These are phyloP conservation scores for Diadromus collaris DNA, from an alignment of 2,888 invertebrate species.

Conservation along the genomic window DNA sequence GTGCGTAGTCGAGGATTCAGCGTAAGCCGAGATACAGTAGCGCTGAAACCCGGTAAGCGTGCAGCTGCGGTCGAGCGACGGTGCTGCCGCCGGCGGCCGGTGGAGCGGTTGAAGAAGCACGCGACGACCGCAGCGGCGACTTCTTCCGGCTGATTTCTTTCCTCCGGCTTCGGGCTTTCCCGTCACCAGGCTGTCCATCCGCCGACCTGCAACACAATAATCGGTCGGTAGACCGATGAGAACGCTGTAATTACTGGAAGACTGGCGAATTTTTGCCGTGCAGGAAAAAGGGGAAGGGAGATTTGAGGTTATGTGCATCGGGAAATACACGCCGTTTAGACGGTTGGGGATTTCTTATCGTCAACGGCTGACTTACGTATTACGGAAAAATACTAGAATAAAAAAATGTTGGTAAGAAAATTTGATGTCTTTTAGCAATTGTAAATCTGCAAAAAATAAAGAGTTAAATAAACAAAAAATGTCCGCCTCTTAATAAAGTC, in stretches of 20 bases:
- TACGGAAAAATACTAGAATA: too few species aligned
- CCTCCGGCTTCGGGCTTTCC: slow-evolving; percentile 66
- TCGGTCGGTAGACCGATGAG: too few species aligned
- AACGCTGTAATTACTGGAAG: not conserved
- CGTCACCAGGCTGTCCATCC: slow-evolving; percentile 72
- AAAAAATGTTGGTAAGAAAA: too few species aligned
- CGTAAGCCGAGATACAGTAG: slow-evolving; percentile 15
- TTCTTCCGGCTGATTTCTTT: slow-evolving; percentile 51
- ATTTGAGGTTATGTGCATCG: too few species aligned
- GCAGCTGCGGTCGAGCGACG: slow-evolving; percentile 4
- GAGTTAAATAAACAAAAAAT: too few species aligned
- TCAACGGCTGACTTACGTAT: too few species aligned
- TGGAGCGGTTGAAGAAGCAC: not conserved
- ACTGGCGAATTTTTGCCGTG: not conserved
- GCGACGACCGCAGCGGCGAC: slow-evolving; percentile 26
- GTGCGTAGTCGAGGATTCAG: slow-evolving; percentile 19
- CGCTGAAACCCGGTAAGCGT: not conserved
- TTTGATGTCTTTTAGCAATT: too few species aligned
- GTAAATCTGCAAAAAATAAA: too few species aligned
- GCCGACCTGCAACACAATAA: slow-evolving; percentile 66
- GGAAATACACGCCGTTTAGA: too few species aligned
- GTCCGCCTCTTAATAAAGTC: too few species aligned
- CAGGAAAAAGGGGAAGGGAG: not conserved
- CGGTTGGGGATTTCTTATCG: too few species aligned
- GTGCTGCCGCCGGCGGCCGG: not conserved